These are phyloP conservation scores for Globodera ellingtonae DNA, from an alignment of 1,140 invertebrate species.

Conservation along the genomic window DNA sequence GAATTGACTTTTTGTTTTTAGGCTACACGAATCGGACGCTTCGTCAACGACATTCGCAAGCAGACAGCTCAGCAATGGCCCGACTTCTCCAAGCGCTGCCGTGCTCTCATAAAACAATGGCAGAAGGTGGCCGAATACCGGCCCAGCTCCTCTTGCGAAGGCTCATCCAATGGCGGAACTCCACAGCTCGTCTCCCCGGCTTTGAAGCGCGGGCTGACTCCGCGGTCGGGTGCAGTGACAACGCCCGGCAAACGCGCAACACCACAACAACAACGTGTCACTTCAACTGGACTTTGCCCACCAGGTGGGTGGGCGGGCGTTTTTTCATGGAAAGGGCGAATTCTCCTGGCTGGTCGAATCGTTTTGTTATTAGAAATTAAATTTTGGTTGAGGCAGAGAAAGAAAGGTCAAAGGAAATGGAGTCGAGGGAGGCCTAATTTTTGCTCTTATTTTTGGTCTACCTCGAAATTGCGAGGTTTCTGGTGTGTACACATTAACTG, in stretches of 20 bases:
- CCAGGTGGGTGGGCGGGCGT: conserved; percentile 26
- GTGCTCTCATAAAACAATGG: conserved; percentile 46
- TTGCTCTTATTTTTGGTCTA: too few relatives aligned
- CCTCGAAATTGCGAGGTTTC: too few relatives aligned
- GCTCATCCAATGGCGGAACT: conserved; percentile 46
- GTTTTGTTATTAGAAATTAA: too few relatives aligned
- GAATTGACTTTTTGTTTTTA: conserved; percentile 19
- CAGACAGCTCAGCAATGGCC: conserved; percentile 33
- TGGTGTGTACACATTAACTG: too few relatives aligned
- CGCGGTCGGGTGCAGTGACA: conserved; percentile 16
- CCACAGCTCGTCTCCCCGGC: conserved; percentile 47
- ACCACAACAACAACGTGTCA: conserved; percentile 34
- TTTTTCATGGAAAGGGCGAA: neutral
- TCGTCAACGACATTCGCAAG: conserved; percentile 49
- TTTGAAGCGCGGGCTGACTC: conserved; percentile 46
- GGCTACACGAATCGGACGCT: conserved; percentile 38
- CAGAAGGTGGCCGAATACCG: conserved; percentile 44
- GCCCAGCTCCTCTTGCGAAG: conserved; percentile 43
- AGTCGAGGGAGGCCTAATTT: too few relatives aligned
- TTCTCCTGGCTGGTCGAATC: too few relatives aligned
- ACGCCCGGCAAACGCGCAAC: conserved; percentile 38
- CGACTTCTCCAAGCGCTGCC: conserved; percentile 49
- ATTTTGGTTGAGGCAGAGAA: too few relatives aligned
- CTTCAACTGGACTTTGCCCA: conserved; percentile 27
- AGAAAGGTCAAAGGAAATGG: too few relatives aligned